Conservation (phyloP, 2,113 vertebrate genomes). For the Pangasianodon hypophthalmus region DNA sequence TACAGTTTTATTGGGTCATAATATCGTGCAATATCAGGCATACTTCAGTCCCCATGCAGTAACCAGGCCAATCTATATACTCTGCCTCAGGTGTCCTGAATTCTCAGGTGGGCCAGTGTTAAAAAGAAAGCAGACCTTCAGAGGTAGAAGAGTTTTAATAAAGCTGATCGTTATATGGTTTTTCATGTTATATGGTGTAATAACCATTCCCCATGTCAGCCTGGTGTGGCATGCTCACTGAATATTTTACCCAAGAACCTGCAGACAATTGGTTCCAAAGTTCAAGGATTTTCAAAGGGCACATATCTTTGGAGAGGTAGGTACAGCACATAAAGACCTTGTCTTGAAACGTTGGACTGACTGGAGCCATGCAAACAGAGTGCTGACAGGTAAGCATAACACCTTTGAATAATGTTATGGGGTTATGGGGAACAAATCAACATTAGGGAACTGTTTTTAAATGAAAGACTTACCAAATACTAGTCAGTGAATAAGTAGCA, state of each 20-base stretch:
- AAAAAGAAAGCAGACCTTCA: conserved; percentile 77
- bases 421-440: not conserved
- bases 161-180: conserved; percentile 1
- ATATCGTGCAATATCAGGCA: not conserved
- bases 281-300: conserved; percentile 69
- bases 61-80: conserved; percentile 75
- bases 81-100: conserved; percentile 69
- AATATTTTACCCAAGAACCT: conserved; percentile 73
- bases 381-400: conserved; percentile 47
- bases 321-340: conserved; percentile 39
- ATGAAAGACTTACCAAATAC: not conserved
- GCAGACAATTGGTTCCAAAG: conserved; percentile 73
- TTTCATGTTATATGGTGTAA: conserved; percentile 16
- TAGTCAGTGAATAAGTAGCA: not conserved
- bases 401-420: not conserved
- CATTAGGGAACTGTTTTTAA: conserved; percentile 18
- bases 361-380: conserved; percentile 36
- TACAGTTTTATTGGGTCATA: not conserved
- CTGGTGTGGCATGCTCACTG: conserved; percentile 69
- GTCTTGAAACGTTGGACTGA: conserved; percentile 38
- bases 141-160: conserved; percentile 29
- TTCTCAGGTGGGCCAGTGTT: conserved; percentile 77
- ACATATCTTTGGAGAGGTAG: conserved; percentile 36
- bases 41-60: conserved; percentile 79
- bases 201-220: conserved; percentile 33